Conservation (phyloP, 2,797 vertebrate genomes). For the Phoebastria nigripes region DNA sequence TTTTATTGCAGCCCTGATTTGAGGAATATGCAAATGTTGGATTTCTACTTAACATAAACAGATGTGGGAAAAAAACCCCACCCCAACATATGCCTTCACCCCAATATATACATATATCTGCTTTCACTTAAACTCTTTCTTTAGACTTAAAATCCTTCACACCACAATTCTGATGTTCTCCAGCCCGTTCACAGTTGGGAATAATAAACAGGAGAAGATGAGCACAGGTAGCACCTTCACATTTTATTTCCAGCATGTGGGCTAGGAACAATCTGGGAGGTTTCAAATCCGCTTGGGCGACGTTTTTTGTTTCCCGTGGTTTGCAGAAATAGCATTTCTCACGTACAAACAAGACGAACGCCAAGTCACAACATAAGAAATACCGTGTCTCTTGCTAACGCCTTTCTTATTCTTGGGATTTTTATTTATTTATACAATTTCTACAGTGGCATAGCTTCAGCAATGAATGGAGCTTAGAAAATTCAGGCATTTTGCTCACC, state of each 20-base stretch:
- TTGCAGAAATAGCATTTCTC: neutral
- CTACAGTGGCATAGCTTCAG: neutral
- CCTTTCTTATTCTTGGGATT: neutral
- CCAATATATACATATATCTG: no score
- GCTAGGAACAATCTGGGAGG: neutral
- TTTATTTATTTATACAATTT: neutral
- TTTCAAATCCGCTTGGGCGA: neutral
- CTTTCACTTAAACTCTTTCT: neutral
- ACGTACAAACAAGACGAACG: no score
- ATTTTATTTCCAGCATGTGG: neutral
- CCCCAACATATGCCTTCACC: no score
- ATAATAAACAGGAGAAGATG: neutral
- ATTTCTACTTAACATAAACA: neutral
- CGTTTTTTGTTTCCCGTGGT: neutral
- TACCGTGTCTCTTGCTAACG: neutral
- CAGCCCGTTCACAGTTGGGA: accelerated
- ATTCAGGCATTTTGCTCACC: neutral
- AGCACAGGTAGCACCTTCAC: neutral
- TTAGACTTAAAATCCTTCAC: neutral
- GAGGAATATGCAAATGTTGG: neutral
- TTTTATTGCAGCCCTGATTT: no score
- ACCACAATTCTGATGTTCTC: no score
- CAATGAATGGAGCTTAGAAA: neutral
- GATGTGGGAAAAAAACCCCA: accelerated
- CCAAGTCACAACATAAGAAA: neutral